phyloP scores from a whole-genome alignment of 2,113 vertebrate genomes.

The Rhombomys opimus region DNA sequence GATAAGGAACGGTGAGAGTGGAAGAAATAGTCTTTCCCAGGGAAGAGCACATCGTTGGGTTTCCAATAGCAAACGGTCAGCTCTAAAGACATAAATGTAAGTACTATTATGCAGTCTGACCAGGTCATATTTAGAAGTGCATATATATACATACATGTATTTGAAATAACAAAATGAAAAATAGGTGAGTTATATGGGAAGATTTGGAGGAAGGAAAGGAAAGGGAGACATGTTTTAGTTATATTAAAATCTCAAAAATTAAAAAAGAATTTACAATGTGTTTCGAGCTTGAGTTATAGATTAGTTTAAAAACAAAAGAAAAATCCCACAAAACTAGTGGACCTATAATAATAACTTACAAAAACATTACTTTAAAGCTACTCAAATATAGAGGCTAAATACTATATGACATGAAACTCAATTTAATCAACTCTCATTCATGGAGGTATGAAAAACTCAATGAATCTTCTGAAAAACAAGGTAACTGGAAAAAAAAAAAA shows the following conservation, averaged over 20 bases:
- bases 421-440: not conserved
- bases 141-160: not conserved
- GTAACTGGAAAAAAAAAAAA: not conserved
- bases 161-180: not conserved
- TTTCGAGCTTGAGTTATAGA: conserved; percentile 21
- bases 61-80: not conserved
- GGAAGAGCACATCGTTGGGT: not conserved
- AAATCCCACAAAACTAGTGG: not conserved
- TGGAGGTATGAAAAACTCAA: not conserved
- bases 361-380: not conserved
- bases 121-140: too few relatives aligned
- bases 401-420: conserved; percentile 8
- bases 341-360: not conserved
- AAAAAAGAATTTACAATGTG: not conserved
- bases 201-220: not conserved
- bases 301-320: not conserved
- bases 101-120: not conserved
- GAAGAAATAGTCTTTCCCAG: not conserved
- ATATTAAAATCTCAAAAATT: not conserved
- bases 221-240: not conserved
- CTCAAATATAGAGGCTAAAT: not conserved
- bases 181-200: not conserved
- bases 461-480: not conserved
- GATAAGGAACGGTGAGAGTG: not conserved
- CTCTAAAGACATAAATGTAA: not conserved